Conservation (phyloP, 1,140 invertebrate genomes). For the Harpegnathos saltator region DNA sequence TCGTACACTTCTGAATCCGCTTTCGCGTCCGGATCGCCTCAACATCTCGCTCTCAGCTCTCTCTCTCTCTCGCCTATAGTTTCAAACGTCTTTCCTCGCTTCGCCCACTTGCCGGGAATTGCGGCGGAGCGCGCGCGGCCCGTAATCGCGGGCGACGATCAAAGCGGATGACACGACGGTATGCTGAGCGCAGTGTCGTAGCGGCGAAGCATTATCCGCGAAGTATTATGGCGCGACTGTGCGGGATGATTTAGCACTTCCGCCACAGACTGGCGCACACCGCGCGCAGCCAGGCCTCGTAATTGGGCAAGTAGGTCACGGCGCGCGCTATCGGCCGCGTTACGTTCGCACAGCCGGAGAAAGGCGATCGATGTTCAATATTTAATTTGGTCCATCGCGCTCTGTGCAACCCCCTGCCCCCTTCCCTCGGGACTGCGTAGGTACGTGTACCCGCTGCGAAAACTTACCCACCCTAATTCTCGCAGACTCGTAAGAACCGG, state of each 20-base stretch:
- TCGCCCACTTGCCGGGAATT: conserved; percentile 5
- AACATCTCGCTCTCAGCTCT: neutral
- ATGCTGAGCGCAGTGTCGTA: conserved; percentile 27
- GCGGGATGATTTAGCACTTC: conserved; percentile 61
- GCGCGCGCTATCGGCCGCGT: conserved; percentile 47
- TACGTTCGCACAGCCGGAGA: conserved; percentile 23
- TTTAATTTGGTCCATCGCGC: conserved; percentile 75
- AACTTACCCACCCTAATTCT: neutral
- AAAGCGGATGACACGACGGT: conserved; percentile 43
- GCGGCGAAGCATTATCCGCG: conserved; percentile 21
- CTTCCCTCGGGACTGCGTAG: too few relatives aligned
- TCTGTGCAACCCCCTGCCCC: conserved; percentile 44
- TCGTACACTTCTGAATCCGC: neutral
- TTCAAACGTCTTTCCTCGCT: neutral
- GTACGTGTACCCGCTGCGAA: conserved; percentile 15
- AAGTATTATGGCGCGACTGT: conserved; percentile 38
- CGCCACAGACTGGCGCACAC: neutral
- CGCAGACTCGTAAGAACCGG: conserved; percentile 35
- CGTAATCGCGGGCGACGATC: conserved; percentile 30
- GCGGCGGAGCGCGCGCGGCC: neutral
- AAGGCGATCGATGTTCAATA: conserved; percentile 78
- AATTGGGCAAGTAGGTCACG: conserved; percentile 77
- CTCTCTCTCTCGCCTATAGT: too few relatives aligned
- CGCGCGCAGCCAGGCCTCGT: conserved; percentile 28
- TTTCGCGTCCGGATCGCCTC: neutral